phyloP scores from a whole-genome alignment of 1,140 invertebrate species.

The Lepeophtheirus salmonis region DNA sequence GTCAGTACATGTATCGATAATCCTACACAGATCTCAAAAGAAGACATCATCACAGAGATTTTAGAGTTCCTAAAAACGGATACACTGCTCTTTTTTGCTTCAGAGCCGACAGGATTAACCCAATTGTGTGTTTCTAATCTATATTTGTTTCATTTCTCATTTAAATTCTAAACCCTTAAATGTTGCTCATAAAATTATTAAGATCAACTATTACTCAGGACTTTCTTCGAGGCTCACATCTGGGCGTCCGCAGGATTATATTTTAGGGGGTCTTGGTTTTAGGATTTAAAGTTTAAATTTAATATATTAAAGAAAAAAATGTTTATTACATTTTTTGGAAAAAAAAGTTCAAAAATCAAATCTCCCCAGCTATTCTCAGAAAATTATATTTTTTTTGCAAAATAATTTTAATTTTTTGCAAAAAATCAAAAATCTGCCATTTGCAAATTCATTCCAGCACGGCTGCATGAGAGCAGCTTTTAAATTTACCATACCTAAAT shows the following conservation, averaged over 20 bases:
- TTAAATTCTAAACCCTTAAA: not conserved
- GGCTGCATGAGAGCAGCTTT: too few species aligned
- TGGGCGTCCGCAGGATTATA: too few species aligned
- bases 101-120: conserved; percentile 40
- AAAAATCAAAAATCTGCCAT: too few species aligned
- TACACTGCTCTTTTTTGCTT: conserved; percentile 49
- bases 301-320: conserved; percentile 21
- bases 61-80: conserved; percentile 68
- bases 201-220: not conserved
- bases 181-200: not conserved
- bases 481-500: too few species aligned
- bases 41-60: conserved; percentile 53
- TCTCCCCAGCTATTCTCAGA: too few species aligned
- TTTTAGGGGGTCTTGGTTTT: too few species aligned
- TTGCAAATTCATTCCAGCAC: too few species aligned
- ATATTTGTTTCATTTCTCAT: not conserved
- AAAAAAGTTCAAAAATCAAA: too few species aligned
- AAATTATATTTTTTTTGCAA: too few species aligned
- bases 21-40: conserved; percentile 54
- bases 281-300: conserved; percentile 26
- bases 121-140: conserved; percentile 19
- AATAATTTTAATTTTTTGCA: too few species aligned
- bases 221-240: too few species aligned
- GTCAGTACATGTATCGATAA: conserved; percentile 79
- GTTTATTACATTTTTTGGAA: conserved; percentile 33